These are phyloP conservation scores for Aspidiotus destructor DNA, from an alignment of 2,888 invertebrate genomes.

Conservation along the genomic window DNA sequence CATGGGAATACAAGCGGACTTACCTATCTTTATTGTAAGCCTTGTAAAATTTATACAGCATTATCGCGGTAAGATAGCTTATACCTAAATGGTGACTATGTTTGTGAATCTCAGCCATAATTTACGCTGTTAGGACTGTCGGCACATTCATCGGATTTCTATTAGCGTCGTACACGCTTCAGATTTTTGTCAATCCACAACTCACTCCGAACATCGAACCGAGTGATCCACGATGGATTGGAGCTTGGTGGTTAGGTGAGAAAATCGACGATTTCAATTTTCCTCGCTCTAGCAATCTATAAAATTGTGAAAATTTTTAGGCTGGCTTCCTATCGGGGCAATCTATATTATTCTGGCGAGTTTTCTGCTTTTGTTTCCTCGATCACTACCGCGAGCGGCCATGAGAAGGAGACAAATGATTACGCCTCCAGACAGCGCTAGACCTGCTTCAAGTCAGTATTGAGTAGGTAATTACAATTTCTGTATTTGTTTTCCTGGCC, in stretches of 20 bases:
- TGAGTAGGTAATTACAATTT: no score
- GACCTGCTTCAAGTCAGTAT: neutral
- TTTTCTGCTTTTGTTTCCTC: constrained; percentile 42
- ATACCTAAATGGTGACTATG: no score
- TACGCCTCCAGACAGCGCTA: neutral
- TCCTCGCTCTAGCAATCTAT: neutral
- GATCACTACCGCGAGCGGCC: constrained; percentile 40
- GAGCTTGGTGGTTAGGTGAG: constrained; percentile 49
- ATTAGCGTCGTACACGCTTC: constrained; percentile 40
- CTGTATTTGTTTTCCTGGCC: neutral
- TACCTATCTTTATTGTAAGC: no score
- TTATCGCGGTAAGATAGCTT: no score
- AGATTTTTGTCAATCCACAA: constrained; percentile 40
- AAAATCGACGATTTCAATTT: neutral
- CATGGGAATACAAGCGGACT: no score
- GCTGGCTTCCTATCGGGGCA: constrained; percentile 37
- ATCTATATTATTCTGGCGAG: constrained; percentile 39
- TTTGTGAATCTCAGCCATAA: neutral
- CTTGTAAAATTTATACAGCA: no score
- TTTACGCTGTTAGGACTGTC: constrained; percentile 36
- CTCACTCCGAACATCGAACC: constrained; percentile 40
- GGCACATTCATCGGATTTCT: constrained; percentile 42
- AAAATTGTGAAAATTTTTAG: constrained; percentile 27
- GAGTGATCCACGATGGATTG: constrained; percentile 47
- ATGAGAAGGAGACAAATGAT: constrained; percentile 17